Evolutionary conservation across 2,797 vertebrate species (phyloP).

Genomic region (Psittacula echo): DNA sequence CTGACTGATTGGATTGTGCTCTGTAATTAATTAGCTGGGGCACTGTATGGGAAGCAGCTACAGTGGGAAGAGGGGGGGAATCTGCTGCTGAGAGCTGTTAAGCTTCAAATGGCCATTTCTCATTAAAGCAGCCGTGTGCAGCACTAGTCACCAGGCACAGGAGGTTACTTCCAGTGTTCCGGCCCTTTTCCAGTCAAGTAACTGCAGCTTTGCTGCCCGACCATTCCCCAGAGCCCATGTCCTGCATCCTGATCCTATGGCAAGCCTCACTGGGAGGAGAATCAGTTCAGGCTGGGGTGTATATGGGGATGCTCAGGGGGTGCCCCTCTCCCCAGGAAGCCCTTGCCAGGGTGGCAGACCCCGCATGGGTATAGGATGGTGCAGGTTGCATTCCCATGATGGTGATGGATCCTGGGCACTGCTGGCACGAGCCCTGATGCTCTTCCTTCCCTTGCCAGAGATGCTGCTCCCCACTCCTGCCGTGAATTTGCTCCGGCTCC

Average conservation of each 20-base stretch:
- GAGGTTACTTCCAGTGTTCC: background rate
- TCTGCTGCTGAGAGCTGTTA: background rate
- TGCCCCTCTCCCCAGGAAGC: background rate
- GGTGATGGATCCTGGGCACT: background rate
- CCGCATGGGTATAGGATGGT: background rate
- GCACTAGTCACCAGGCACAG: rapidly evolving
- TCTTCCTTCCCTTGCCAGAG: background rate
- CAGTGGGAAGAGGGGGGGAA: background rate
- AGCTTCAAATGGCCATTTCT: background rate
- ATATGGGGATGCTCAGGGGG: background rate
- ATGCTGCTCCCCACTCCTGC: background rate
- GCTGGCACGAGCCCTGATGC: background rate
- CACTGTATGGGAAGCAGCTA: background rate
- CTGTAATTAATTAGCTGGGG: conserved; percentile 54
- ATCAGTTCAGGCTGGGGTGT: background rate
- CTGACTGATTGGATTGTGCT: conserved; percentile 53
- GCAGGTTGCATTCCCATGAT: rapidly evolving
- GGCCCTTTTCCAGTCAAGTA: background rate
- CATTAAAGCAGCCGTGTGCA: background rate
- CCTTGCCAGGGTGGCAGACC: background rate
- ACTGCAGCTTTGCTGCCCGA: background rate
- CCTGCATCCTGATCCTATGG: background rate
- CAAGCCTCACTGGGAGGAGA: background rate
- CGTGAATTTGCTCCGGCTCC: rapidly evolving
- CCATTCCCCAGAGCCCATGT: rapidly evolving